These are phyloP conservation scores for Diachasmimorpha longicaudata DNA, from an alignment of 1,140 invertebrate species.

Conservation along the genomic window DNA sequence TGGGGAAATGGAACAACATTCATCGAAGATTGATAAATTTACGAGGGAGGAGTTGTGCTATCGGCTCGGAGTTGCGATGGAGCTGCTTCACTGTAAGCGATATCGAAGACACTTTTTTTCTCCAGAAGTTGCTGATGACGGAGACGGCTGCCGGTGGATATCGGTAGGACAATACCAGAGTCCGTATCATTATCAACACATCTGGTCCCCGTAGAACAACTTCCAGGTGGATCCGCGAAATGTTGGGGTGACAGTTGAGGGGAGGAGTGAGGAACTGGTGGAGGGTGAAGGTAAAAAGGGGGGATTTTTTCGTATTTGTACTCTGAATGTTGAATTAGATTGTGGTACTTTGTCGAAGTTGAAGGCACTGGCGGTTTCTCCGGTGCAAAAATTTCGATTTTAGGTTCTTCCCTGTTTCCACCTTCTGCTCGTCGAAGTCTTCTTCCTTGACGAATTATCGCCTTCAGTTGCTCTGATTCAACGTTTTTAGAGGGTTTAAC, in stretches of 20 bases:
- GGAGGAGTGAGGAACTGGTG: slow-evolving; percentile 70
- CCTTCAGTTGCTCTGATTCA: slow-evolving; percentile 59
- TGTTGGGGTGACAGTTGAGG: slow-evolving; percentile 59
- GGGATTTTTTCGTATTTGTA: slow-evolving; percentile 74
- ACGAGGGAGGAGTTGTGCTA: slow-evolving; percentile 61
- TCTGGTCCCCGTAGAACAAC: slow-evolving; percentile 50
- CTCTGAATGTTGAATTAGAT: slow-evolving; percentile 76
- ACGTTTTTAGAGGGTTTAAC: slow-evolving; percentile 55
- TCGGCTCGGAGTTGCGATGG: slow-evolving; percentile 69
- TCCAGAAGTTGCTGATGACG: slow-evolving; percentile 76
- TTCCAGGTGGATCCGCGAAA: slow-evolving; percentile 45
- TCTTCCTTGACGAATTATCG: slow-evolving; percentile 55
- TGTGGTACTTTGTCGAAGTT: slow-evolving; percentile 62
- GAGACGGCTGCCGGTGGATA: slow-evolving; percentile 65
- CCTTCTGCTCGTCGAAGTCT: slow-evolving; percentile 50
- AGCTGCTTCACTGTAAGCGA: slow-evolving; percentile 87
- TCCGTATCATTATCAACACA: slow-evolving; percentile 71
- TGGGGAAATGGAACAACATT: background rate
- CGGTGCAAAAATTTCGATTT: slow-evolving; percentile 52
- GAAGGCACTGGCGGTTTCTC: slow-evolving; percentile 28
- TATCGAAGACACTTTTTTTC: slow-evolving; percentile 93
- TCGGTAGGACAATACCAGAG: slow-evolving; percentile 72
- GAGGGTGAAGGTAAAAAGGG: slow-evolving; percentile 70
- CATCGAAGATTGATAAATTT: slow-evolving; percentile 20
- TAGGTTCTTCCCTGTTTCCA: slow-evolving; percentile 42